Base-by-base conservation (phyloP, 2,797 vertebrate species). In the Threskiornis aethiopicus region DNA sequence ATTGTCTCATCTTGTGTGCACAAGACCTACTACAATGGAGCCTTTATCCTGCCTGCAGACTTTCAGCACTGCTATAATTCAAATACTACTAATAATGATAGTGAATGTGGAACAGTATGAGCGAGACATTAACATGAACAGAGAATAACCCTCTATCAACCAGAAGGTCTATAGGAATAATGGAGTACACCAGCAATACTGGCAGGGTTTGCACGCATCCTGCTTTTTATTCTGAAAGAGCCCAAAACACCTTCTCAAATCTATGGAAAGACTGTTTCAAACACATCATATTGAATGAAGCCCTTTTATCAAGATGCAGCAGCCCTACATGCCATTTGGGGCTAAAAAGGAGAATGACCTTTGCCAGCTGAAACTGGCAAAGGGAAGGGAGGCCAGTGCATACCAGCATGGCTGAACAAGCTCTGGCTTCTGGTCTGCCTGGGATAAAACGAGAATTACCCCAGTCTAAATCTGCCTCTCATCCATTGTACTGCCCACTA, bases 41-140 rank as follows among this genome's bases (percentile, higher is more conserved):
- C 69, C 82, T 94, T 96, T 97, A 95, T 96, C 79, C 79, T 52
- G 72, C 83, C 94, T 88, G 78, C 89, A 94, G 93, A 89, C 90
- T 87, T 87, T 16, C 61, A 90, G 89, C 90, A 66, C 79, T 92
- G 89, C 97, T 90, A 11, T 64, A 90, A 95, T 86, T 91, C 92
- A 92, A 84, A 87, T 59, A 90, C 44, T 70, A 44, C 87, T 76
- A 87, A 51, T 66, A 96, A 87, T 21, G 42, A 78, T 19, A 55
- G 67, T 21, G 55, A 79, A 89, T 46, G 71, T 64, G 47, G 49
- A 92, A 80, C 22, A 87, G 59, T 16, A 51, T 47, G 57, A 92
- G 65, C 0, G 0, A 90, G 78, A 80, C 51, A 67, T 65, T 69
- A 93, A 75, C 57, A 61, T 3, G 6, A 95, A 62, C 49, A 80